Evolutionary conservation across 1,140 invertebrate genomes (phyloP), one percentile per base, ranked within the genome.

Genomic region (Semibalanus balanoides): DNA sequence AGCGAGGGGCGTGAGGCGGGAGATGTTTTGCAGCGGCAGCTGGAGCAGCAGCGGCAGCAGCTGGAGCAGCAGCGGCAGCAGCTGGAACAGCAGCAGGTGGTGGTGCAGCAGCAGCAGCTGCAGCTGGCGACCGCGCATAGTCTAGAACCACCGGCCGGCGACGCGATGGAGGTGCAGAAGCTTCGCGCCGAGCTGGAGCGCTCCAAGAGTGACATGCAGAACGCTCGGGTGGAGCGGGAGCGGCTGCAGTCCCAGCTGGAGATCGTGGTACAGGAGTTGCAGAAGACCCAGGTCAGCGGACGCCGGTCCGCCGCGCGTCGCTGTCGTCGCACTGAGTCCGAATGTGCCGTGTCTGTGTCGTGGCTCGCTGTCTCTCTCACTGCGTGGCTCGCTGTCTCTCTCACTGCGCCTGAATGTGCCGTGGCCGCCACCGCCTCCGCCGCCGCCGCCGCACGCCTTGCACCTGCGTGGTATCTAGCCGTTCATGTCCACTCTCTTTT

Each of bases 211-310:
- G 92, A 93, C 75, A 84, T 92, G 79, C 89, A 92, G 83, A 89
- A 89, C 80, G 88, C 90, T 64, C 87, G 87, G 28, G 89, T 92
- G 69, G 94, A 96, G 83, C 88, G 92, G 78, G 93, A 95, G 85
- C 87, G 94, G 78, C 90, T 94, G 84, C 93, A 95, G 84, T 87
- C 91, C 75, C 94, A 97, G 84, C 88, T 96, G 77, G 94, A 96
- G 86, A 93, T 94, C 88, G 88, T 96, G 79, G 92, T 94, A 72
- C 91, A 93, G 83, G 94, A 97, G 85, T 87, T 97, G 83, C 92
- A 95, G 84, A 92, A 92, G 86, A 93, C 91, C 85, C 93, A 97
- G 92, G 93, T 96, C 86, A 89, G 80, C 51, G 51, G 35, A 40
- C 35, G 35, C 5, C 35, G 5, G 35, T 40, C 35, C 35, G 35